Evolutionary conservation across 2,888 invertebrate species (phyloP), one percentile per base, ranked within the genome.

Genomic region (Agriotes lineatus): DNA sequence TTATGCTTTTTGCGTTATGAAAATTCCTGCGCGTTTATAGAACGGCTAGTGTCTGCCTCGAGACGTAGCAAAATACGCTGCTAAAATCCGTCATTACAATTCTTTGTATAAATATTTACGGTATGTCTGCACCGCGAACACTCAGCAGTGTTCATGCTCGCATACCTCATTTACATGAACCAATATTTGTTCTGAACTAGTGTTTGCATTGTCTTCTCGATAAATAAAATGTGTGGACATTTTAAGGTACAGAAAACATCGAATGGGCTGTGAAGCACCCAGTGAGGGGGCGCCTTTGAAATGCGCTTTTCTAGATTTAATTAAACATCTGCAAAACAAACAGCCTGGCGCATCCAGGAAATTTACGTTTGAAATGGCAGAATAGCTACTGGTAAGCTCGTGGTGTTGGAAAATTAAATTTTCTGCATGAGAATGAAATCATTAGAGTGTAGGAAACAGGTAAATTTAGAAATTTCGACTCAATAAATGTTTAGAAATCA

Each of bases 51-150:
- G 20, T 5, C 45, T 45, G 45, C 7, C 20, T 33, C 33, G 18
- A 52, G 19, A 42, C 12, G 25, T 7, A 30, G n/a, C 35, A 14
- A 19, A 14, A 48, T 30, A 35, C 33, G 60, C 20, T 60, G 19
- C 60, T 60, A 60, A 48, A 60, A 18, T 20, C 18, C 33, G 6
- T 5, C 25, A 60, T 60, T 33, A 45, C 35, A 3, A 30, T 48
- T 48, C 37, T 48, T 22, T 60, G 18, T 19, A 45, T 37, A 60
- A 60, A 60, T 60, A 60, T 60, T 60, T 60, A 48, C 48, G 33
- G 33, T 48, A 35, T 20, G 60, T 45, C 45, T 60, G 60, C 60
- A 44, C 14, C 35, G 45, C 10, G 60, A 44, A 16, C 48, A 48
- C 48, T 48, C 20, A 18, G 33, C 5, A 45, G 35, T 45, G 6